Evolutionary conservation across 2,113 vertebrate species (phyloP), one percentile per base, ranked within the genome.

Genomic region (Chunga burmeisteri): DNA sequence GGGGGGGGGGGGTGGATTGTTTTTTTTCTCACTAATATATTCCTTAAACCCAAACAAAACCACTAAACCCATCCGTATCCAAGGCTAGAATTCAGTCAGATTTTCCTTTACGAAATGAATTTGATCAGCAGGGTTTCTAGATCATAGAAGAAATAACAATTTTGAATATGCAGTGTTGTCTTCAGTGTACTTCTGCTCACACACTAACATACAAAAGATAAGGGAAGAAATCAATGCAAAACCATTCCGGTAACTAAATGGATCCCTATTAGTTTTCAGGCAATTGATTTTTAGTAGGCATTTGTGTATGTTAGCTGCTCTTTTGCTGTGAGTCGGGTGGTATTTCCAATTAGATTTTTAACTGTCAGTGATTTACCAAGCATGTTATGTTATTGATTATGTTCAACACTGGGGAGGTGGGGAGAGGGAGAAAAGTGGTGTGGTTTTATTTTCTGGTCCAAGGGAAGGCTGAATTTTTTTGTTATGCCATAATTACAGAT

Each of bases 201-300:
- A 10, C 3, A 3, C 10, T 47, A 21, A 6, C 7, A 2, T 61
- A 36, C 6, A 12, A 40, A 88, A 67, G 27, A 71, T 65, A 58
- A 79, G 26, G 49, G 53, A 68, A 86, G 73, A 87, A 80, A 91
- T 95, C 89, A 5, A 50, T 95, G 66, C 58, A 88, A 56, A 94
- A 38, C 30, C 25, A 38, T 95, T 93, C 29, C 29, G 9, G 71
- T 82, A 82, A 77, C 52, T 68, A 66, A 81, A 94, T 80, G 40
- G 65, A 66, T 88, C 61, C 77, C 81, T 80, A 5, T 80, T 91
- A 82, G 78, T 82, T 89, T 65, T 72, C 81, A 90, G 66, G 18
- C 46, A 59, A 77, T 88, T 46, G 74, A 50, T 91, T 95, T 95
- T 90, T 55, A 79, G 36, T 78, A 75, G 56, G n/a, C 16, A 38